Percentiles rank a stretch among this genome's conserved stretches.
These are phyloP conservation scores for Melitaea athalia DNA, from an alignment of 2,888 invertebrate species.

Conservation along the genomic window DNA sequence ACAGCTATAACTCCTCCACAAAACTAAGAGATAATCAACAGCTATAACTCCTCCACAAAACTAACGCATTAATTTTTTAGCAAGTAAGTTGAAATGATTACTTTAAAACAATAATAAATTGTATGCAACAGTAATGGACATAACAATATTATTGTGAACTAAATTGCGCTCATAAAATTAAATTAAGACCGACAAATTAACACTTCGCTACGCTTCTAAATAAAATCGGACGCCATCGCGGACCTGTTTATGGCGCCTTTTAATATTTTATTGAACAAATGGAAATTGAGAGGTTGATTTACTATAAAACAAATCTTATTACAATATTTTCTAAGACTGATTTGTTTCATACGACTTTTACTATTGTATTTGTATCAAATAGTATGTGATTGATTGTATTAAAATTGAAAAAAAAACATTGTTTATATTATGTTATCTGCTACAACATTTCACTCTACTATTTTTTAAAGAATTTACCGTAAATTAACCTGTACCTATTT, in stretches of 20 bases:
- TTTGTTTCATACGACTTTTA: too few relatives aligned
- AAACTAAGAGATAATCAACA: too few relatives aligned
- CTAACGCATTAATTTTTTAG: not conserved
- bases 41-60: not conserved
- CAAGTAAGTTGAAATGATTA: not conserved
- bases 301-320: not conserved
- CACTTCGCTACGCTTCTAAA: constrained; percentile 31
- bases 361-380: too few relatives aligned
- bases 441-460: too few relatives aligned
- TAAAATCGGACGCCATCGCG: constrained; percentile 18
- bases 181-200: constrained; percentile 37
- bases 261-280: constrained; percentile 19
- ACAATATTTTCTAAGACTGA: not conserved
- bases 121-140: constrained; percentile 6
- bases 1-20: not conserved
- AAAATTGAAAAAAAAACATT: too few relatives aligned
- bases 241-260: constrained; percentile 18
- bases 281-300: constrained; percentile 15
- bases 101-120: constrained; percentile 14
- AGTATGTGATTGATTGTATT: too few relatives aligned
- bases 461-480: too few relatives aligned
- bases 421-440: too few relatives aligned
- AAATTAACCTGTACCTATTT: too few relatives aligned
- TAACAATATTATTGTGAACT: constrained; percentile 28
- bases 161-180: constrained; percentile 30